A percentile compares a stretch with the other conserved stretches of the same genome.
These are phyloP conservation scores for Dromius quadrimaculatus DNA, from an alignment of 2,888 invertebrate species.

Conservation along the genomic window DNA sequence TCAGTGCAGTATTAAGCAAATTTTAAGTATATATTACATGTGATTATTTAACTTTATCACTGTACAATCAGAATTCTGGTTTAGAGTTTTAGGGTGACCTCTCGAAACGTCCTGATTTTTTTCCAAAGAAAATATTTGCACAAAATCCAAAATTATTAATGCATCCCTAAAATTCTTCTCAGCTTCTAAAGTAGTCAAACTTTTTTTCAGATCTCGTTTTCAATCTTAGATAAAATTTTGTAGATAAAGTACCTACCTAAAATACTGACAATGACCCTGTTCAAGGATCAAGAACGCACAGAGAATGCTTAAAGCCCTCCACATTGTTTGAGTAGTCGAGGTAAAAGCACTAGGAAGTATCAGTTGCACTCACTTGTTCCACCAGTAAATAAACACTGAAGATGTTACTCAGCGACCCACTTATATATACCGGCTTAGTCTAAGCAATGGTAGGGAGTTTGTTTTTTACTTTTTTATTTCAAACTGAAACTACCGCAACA, in stretches of 20 bases:
- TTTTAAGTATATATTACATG: no score
- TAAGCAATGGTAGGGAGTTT: conserved; percentile 21
- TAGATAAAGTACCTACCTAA: conserved; percentile 40
- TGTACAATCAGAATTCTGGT: no score
- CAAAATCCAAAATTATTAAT: no score
- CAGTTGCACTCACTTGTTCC: conserved; percentile 10
- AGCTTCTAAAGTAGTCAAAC: no score
- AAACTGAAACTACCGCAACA: conserved; percentile 1
- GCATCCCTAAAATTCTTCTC: no score
- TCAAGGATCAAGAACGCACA: conserved; percentile 16
- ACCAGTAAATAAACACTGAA: conserved; percentile 40
- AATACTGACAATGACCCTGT: conserved; percentile 47
- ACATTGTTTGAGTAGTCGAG: conserved; percentile 12
- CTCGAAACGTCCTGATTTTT: no score
- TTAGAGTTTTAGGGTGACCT: no score
- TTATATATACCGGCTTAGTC: conserved; percentile 39
- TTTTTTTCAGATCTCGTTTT: no score
- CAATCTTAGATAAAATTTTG: no score
- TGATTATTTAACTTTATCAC: no score
- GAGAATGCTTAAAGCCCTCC: conserved; percentile 23
- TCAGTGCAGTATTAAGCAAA: no score
- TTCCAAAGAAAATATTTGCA: no score
- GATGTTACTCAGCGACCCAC: conserved; percentile 11
- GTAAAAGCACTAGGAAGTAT: conserved; percentile 15
- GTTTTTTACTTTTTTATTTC: conserved; percentile 34